phyloP scores from a whole-genome alignment of 2,113 vertebrate genomes.

The Apteryx owenii region DNA sequence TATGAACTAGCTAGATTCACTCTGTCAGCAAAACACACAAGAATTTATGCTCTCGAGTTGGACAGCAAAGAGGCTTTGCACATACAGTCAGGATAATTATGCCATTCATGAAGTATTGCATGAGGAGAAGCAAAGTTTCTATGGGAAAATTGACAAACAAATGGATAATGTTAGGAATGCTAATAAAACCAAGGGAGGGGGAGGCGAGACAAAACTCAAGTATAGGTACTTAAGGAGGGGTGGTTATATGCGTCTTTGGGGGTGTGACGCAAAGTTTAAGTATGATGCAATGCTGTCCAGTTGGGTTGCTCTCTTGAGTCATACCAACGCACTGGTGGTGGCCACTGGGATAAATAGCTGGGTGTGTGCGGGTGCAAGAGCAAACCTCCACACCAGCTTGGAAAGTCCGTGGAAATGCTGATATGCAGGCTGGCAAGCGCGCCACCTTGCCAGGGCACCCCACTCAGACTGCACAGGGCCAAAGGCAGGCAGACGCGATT shows the following conservation, averaged over 20 bases:
- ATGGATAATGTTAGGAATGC: background rate
- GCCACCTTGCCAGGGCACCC: rapidly evolving
- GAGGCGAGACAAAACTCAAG: background rate
- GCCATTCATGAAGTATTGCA: rapidly evolving
- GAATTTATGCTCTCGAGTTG: background rate
- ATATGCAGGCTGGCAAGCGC: background rate
- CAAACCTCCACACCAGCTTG: rapidly evolving
- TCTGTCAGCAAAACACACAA: background rate
- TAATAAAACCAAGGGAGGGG: background rate
- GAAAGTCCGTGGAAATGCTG: background rate
- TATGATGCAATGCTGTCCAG: background rate
- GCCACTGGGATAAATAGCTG: rapidly evolving
- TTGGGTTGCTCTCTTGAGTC: rapidly evolving
- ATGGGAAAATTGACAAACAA: background rate
- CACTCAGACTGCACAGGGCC: background rate
- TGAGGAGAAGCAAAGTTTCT: background rate
- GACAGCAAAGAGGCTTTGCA: background rate
- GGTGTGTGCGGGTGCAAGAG: background rate
- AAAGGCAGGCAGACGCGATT: rapidly evolving
- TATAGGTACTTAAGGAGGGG: background rate
- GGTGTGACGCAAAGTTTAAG: background rate
- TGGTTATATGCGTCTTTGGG: rapidly evolving
- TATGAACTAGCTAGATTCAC: background rate
- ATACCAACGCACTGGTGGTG: background rate
- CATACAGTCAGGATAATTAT: background rate